Percentiles rank a stretch among this genome's conserved stretches.
phyloP scores from a whole-genome alignment of 2,888 invertebrate species.

The Pecten maximus region DNA sequence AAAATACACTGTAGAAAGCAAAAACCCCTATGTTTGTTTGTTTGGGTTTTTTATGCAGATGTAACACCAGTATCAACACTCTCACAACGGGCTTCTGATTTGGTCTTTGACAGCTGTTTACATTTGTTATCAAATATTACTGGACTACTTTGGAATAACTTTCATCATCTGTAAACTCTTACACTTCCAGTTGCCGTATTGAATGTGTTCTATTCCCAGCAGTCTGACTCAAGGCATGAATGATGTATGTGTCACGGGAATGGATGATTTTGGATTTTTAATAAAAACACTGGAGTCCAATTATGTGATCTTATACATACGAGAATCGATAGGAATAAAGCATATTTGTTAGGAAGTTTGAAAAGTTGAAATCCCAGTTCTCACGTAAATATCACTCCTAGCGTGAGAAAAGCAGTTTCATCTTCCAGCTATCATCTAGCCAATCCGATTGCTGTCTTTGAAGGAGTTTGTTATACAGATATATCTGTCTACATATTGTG shows the following conservation, averaged over 20 bases:
- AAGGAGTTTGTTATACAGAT: not conserved
- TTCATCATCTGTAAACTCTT: not conserved
- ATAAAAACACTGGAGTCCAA: not conserved
- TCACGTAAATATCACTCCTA: not conserved
- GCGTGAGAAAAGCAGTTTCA: not conserved
- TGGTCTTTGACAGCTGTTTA: no score
- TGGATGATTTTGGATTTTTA: not conserved
- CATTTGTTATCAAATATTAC: not conserved
- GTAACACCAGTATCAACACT: no score
- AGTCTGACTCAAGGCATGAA: not conserved
- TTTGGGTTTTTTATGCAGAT: no score
- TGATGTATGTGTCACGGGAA: not conserved
- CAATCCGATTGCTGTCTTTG: conserved; percentile 10
- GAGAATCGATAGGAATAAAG: not conserved
- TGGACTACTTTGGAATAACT: not conserved
- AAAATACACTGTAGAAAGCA: no score
- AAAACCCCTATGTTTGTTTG: no score
- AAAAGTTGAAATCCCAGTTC: not conserved
- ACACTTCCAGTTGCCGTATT: not conserved
- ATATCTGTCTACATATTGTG: not conserved
- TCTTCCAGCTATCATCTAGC: not conserved
- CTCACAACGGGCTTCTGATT: no score
- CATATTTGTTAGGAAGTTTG: not conserved
- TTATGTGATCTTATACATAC: not conserved
- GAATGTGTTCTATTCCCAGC: not conserved